These are phyloP conservation scores for Phyllostomus discolor DNA, from an alignment of 2,113 vertebrate species.

Conservation along the genomic window DNA sequence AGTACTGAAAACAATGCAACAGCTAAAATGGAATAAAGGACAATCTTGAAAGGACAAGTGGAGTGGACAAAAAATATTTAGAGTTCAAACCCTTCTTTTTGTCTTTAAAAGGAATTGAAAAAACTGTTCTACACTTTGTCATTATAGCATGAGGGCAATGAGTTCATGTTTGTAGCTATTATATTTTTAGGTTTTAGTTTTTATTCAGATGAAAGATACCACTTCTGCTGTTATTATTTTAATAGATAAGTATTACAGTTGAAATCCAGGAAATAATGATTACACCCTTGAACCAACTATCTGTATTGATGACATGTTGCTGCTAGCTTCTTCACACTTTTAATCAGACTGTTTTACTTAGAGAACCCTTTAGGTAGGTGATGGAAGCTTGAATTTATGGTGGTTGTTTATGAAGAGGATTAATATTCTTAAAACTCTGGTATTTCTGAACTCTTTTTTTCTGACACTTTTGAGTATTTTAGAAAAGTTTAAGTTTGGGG, in stretches of 20 bases:
- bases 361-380: conserved; percentile 24
- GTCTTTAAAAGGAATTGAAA: conserved; percentile 10
- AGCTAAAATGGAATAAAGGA: background rate
- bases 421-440: conserved; percentile 15
- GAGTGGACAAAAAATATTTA: background rate
- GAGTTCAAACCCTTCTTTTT: background rate
- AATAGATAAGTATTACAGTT: background rate
- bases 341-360: conserved; percentile 52
- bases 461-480: background rate
- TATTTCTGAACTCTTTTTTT: background rate
- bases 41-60: background rate
- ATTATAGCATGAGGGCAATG: background rate
- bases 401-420: background rate
- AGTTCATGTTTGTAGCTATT: background rate
- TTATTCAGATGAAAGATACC: background rate
- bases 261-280: conserved; percentile 8
- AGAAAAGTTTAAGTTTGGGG: background rate
- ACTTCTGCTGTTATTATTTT: conserved; percentile 12
- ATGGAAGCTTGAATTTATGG: conserved; percentile 34
- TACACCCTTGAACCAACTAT: background rate
- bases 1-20: background rate
- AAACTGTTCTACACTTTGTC: background rate
- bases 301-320: background rate
- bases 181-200: background rate
- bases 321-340: conserved; percentile 41